These are phyloP conservation scores for Bursaphelenchus mucronatus DNA, from an alignment of 1,140 invertebrate species.

Conservation along the genomic window DNA sequence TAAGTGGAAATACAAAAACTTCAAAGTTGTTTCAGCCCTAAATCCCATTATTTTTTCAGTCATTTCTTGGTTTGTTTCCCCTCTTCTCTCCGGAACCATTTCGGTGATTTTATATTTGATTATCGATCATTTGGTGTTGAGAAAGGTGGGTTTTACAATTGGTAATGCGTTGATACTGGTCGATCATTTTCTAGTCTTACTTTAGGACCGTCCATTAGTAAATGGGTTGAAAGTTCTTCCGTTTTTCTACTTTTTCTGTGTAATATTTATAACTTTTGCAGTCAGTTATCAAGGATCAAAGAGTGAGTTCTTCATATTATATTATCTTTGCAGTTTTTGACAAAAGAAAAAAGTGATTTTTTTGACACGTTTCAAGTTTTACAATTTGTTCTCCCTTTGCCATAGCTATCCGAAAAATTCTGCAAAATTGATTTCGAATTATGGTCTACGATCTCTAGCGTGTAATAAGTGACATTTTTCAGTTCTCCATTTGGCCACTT, in stretches of 20 bases:
- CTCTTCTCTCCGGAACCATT: conserved; percentile 42
- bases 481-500: conserved; percentile 63
- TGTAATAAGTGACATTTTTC: not conserved
- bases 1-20: too few species aligned
- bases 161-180: too few species aligned
- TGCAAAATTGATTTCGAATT: too few species aligned
- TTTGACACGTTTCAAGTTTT: too few species aligned
- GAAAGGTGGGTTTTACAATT: conserved; percentile 67
- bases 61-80: conserved; percentile 42
- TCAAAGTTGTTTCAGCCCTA: not conserved
- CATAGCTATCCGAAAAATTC: too few species aligned
- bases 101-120: conserved; percentile 36
- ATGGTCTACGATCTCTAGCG: not conserved
- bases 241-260: conserved; percentile 69
- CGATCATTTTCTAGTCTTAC: not conserved
- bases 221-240: conserved; percentile 9
- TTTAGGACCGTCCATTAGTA: conserved; percentile 16
- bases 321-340: too few species aligned
- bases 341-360: too few species aligned
- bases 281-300: conserved; percentile 85
- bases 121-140: conserved; percentile 42
- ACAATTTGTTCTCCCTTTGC: too few species aligned
- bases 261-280: conserved; percentile 85
- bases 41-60: too few species aligned
- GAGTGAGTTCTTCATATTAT: conserved; percentile 68